Percentiles rank a stretch among this genome's conserved stretches.
Evolutionary conservation across 2,113 vertebrate genomes (phyloP).

Genomic region (Phasianus colchicus): DNA sequence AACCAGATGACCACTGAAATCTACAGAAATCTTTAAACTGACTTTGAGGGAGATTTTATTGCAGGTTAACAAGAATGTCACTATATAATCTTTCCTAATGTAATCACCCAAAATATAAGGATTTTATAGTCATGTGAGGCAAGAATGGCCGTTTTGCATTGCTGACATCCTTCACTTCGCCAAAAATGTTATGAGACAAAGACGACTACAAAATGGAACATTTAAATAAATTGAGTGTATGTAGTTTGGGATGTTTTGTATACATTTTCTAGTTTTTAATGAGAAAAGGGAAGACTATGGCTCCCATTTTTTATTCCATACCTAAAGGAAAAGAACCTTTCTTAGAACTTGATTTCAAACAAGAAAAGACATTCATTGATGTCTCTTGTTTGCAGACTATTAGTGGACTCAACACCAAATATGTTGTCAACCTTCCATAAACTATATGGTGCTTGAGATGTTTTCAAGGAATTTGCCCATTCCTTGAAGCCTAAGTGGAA

Average conservation of each 20-base stretch:
- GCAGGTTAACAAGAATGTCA: neutral
- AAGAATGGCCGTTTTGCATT: neutral
- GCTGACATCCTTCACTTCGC: neutral
- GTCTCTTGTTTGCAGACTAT: neutral
- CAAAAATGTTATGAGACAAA: neutral
- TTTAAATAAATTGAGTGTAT: neutral
- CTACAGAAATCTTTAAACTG: neutral
- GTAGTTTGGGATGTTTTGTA: neutral
- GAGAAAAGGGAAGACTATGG: neutral
- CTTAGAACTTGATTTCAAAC: neutral
- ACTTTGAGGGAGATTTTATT: neutral
- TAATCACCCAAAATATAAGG: accelerated
- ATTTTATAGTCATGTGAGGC: neutral
- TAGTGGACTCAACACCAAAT: accelerated
- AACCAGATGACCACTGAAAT: neutral
- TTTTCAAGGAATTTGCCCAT: neutral
- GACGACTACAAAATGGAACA: neutral
- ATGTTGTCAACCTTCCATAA: neutral
- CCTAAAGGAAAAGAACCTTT: neutral
- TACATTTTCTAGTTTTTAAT: neutral
- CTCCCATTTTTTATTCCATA: neutral
- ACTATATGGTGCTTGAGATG: neutral
- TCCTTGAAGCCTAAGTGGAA: neutral
- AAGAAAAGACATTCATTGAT: neutral
- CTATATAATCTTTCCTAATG: neutral